Base-by-base conservation (phyloP, 2,797 vertebrate genomes). In the Linurgus olivaceus region DNA sequence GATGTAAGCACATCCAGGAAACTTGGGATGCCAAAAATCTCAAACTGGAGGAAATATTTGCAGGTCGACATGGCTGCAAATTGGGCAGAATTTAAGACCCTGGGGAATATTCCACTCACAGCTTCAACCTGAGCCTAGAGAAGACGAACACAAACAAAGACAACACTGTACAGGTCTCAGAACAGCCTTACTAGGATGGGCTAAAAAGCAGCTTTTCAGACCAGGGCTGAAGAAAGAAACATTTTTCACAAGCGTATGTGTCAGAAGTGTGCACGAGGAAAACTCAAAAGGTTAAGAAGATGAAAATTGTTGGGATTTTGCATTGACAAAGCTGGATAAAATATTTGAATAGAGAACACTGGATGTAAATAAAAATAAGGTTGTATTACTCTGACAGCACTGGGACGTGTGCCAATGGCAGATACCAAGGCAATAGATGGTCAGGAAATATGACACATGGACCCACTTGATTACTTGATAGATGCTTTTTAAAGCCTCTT, bases 1-100 rank as follows among this genome's bases (percentile, higher is more conserved):
- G 94, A 97, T 92, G 92, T 97, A 97, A 96, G 96, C 90, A 97
- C 94, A 93, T 95, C 96, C 96, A 96, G 96, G 95, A 97, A 96
- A 91, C 40, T 62, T 68, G 74, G 44, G 80, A 86, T 97, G 96
- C 96, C 96, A 94, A 96, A 96, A 95, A 77, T 94, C 94, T 93
- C 81, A 63, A 59, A 89, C 58, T 77, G 74, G 68, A 97, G 86
- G 94, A 97, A 96, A 92, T 83, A 90, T 95, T 95, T 90, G 75
- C 38, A 81, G 88, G 81, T 96, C 82, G 88, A 96, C 72, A 45
- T 75, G 92, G 71, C 91, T 88, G 75, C 90, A 97, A 94, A 95
- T 84, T 93, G 88, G 82, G 88, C 71, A 84, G 74, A 87, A 76
- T 94, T 93, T 91, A 78, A 73, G 79, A 94, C 79, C 62, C 70